Base-by-base conservation (phyloP, 1,140 invertebrate genomes). In the Gryon sp. region DNA sequence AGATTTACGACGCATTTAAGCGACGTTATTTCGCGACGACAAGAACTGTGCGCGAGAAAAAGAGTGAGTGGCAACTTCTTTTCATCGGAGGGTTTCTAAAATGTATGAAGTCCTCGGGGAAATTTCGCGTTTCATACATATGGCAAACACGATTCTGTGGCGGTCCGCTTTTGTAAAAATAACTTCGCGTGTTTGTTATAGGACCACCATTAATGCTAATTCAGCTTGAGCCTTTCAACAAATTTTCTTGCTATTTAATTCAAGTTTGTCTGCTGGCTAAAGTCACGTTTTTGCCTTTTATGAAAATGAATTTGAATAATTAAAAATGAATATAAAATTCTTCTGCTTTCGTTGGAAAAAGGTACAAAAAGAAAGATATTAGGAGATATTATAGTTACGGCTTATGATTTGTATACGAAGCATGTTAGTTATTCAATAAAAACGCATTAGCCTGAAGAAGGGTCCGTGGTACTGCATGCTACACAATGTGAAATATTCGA, bases 81-180 rank as follows among this genome's bases (percentile, higher is more conserved):
- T 68, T 53, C 59, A 53, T 63, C 57, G 55, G 53, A 63, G 62
- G 59, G 59, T 70, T 69, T 73, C 55, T 78, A 59, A 80, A 75
- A 80, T 81, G 78, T 77, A 80, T 72, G 60, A 74, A 80, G 69
- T 79, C 78, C 83, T 79, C 57, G 75, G 82, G 82, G 82, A 84
- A 84, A 84, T 84, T 84, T 84, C 77, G 69, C 63, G 65, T 78
- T 79, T 82, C 75, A 77, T 82, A 70, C 72, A 83, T 72, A 72
- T 34, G 46, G 38, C 57, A 65, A 46, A 65, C 65, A 55, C 24
- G 52, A 60, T 66, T 65, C 53, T 45, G 57, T 36, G 72, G 60
- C 59, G 28, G 43, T 12, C 34, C 74, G 62, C 68, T 68, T 68
- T 59, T 57, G 55, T 50, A 60, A 70, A 70, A 77, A 63, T 68